phyloP scores from a whole-genome alignment of 2,888 invertebrate species.

The Tetragnatha montana region DNA sequence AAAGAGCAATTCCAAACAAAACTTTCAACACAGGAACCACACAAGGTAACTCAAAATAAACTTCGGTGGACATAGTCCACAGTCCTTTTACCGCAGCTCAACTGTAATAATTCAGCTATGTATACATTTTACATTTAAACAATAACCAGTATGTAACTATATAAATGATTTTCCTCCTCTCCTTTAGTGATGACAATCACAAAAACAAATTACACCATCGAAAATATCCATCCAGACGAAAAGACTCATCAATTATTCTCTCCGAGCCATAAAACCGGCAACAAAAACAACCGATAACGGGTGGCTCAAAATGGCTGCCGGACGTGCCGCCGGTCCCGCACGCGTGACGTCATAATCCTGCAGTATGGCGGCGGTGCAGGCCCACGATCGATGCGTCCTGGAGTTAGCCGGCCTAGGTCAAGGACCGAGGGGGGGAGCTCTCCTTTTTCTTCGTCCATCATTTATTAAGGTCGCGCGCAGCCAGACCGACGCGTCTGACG shows the following conservation, averaged over 20 bases:
- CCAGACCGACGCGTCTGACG: slow-evolving; percentile 34
- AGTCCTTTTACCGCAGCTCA: no score
- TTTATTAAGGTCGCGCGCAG: slow-evolving; percentile 55
- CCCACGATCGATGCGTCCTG: slow-evolving; percentile 48
- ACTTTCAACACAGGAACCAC: no score
- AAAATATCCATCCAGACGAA: not conserved
- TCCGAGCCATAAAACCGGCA: not conserved
- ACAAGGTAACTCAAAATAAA: no score
- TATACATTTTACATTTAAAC: no score
- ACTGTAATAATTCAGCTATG: no score
- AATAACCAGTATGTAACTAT: no score
- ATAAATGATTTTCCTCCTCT: no score
- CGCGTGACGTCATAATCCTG: slow-evolving; percentile 66
- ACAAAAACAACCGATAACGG: no score
- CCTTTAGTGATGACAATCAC: not conserved
- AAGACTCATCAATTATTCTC: not conserved
- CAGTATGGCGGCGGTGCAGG: slow-evolving; percentile 57
- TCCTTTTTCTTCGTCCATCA: slow-evolving; percentile 55
- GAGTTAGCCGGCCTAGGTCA: slow-evolving; percentile 48
- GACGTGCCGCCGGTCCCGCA: slow-evolving; percentile 7
- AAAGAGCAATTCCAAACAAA: no score
- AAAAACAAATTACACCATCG: slow-evolving; percentile 4
- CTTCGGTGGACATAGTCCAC: no score
- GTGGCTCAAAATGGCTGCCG: slow-evolving; percentile 31
- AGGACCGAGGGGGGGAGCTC: slow-evolving; percentile 51